phyloP scores from a whole-genome alignment of 2,888 invertebrate genomes.

The Minunthozetes semirufus region DNA sequence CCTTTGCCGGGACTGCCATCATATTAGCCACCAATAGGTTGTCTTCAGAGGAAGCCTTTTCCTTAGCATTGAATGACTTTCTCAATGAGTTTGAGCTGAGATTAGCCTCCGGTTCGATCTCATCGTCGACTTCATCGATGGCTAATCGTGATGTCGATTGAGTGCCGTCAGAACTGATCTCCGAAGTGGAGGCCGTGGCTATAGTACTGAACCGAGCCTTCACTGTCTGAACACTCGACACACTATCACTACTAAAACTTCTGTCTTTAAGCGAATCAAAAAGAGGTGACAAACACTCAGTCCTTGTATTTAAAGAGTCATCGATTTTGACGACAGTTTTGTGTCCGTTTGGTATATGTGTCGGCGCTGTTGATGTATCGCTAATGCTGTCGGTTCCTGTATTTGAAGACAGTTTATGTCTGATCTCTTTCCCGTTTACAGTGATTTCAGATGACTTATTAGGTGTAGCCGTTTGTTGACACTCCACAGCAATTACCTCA shows the following conservation, averaged over 20 bases:
- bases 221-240: constrained; percentile 30
- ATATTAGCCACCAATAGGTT: constrained; percentile 40
- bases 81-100: not conserved
- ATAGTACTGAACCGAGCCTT: constrained; percentile 14
- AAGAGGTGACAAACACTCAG: not conserved
- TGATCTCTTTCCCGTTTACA: constrained; percentile 14
- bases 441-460: constrained; percentile 5
- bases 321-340: constrained; percentile 32
- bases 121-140: constrained; percentile 6
- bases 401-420: not conserved
- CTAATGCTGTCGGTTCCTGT: not conserved
- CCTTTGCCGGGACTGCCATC: constrained; percentile 36
- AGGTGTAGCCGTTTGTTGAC: not conserved
- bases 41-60: constrained; percentile 41
- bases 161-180: not conserved
- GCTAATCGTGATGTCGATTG: not conserved
- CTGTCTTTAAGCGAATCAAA: constrained; percentile 24
- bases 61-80: constrained; percentile 38
- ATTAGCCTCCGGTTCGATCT: not conserved
- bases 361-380: not conserved
- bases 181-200: not conserved
- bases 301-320: constrained; percentile 11
- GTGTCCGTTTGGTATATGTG: not conserved
- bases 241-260: constrained; percentile 25
- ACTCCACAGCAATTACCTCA: not conserved